phyloP scores from a whole-genome alignment of 2,888 invertebrate genomes.

The Tenthredo livida region DNA sequence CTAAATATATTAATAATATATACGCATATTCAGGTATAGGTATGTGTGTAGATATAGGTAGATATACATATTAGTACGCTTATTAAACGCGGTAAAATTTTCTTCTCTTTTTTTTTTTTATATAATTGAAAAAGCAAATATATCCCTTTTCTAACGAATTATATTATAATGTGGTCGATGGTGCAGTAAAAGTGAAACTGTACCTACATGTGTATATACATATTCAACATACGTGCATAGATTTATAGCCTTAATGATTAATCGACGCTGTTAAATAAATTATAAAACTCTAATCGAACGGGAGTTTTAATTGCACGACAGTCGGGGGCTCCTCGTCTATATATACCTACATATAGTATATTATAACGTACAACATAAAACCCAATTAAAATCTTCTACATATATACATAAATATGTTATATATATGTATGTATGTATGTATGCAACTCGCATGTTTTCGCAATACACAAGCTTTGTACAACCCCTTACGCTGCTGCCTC shows the following conservation, averaged over 20 bases:
- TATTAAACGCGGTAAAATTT: not conserved
- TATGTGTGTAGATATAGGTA: no score
- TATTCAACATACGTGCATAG: not conserved
- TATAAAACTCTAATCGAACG: conserved; percentile 40
- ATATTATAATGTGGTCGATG: not conserved
- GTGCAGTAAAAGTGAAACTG: not conserved
- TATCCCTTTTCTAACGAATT: not conserved
- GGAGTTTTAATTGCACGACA: conserved; percentile 31
- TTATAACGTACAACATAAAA: conserved; percentile 11
- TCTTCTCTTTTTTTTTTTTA: not conserved
- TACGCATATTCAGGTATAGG: not conserved
- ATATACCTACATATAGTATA: not conserved
- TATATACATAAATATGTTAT: no score
- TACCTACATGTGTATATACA: not conserved
- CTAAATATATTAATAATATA: not conserved
- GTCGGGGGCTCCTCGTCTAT: not conserved
- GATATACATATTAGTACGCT: no score
- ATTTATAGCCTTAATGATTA: conserved; percentile 15
- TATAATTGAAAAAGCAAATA: not conserved
- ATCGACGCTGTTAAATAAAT: conserved; percentile 36
- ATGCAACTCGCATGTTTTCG: not conserved
- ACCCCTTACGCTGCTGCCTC: not conserved
- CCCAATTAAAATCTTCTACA: conserved; percentile 24
- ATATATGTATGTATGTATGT: not conserved
- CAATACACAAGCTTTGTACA: not conserved